Evolutionary conservation across 2,888 invertebrate species (phyloP), one percentile per base, ranked within the genome.

Genomic region (Agrenia bidenticulata): DNA sequence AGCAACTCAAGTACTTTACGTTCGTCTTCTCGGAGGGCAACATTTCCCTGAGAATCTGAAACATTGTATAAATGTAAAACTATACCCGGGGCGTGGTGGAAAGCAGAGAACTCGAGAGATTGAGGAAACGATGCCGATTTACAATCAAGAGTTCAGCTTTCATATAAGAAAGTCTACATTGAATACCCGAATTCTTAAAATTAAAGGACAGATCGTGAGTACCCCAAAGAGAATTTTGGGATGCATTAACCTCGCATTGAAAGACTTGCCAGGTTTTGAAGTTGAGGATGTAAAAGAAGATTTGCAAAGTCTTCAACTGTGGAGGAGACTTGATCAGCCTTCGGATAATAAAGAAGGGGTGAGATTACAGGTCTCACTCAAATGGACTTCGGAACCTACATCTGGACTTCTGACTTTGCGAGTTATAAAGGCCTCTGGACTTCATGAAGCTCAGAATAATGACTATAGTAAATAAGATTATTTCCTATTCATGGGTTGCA

Each of bases 101-200:
- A 76, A 76, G 51, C 76, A 76, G 26, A 65, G 62, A 19, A 76
- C 73, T 2, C 68, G 68, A 54, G 76, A 73, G 24, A 65, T 64
- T 24, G 58, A 66, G 41, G 65, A 61, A 2, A 51, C 63, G n/a
- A 66, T 64, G 17, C 76, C 76, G 19, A 69, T 73, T 39, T 73
- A 72, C 59, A 74, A 76, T 56, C 67, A 72, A 42, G 76, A 76
- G 56, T 74, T 76, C 62, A 71, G 69, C 45, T 76, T 73, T 50
- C 73, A 74, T 39, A 70, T 74, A 9, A 64, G 74, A 23, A 72
- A 70, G 50, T 45, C 64, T 27, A 70, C 72, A 1, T 49, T 76
- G 0, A 68, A 68, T 26, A 76, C 74, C 5, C 74, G 73, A 66
- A 67, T 76, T 19, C 53, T 76, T 9, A 76, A 73, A 49, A 26